These are phyloP conservation scores for Bellardia bayeri DNA, from an alignment of 2,888 invertebrate species.

Conservation along the genomic window DNA sequence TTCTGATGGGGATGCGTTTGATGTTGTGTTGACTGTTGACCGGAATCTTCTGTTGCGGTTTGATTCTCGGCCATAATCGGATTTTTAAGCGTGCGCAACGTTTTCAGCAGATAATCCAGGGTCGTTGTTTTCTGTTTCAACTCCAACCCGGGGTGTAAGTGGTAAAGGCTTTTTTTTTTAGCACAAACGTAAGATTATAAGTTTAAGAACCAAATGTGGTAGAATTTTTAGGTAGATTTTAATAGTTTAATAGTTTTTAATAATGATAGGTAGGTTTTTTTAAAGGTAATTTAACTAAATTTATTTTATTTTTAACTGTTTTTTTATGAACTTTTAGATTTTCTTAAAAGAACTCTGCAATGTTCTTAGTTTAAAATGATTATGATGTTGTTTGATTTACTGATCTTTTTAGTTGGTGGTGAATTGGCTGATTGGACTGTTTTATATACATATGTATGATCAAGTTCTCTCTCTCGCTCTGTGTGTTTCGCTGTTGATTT, in stretches of 20 bases:
- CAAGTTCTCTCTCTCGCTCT: slow-evolving; percentile 20
- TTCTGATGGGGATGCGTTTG: slow-evolving; percentile 76
- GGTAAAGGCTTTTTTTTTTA: too few species aligned
- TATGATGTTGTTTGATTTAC: slow-evolving; percentile 25
- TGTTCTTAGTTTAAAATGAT: slow-evolving; percentile 17
- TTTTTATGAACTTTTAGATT: neutral
- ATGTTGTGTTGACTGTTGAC: slow-evolving; percentile 82
- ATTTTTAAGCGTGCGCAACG: slow-evolving; percentile 82
- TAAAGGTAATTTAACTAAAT: neutral
- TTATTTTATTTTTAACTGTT: neutral
- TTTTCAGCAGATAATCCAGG: slow-evolving; percentile 83
- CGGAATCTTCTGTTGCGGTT: slow-evolving; percentile 84
- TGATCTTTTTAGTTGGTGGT: slow-evolving; percentile 1
- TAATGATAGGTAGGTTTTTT: too few species aligned
- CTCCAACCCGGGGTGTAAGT: slow-evolving; percentile 43
- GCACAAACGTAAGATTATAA: too few species aligned
- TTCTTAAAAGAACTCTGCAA: slow-evolving; percentile 21
- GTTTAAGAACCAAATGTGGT: too few species aligned
- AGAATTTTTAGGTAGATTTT: too few species aligned
- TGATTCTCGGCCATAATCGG: slow-evolving; percentile 84
- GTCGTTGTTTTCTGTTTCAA: slow-evolving; percentile 76
- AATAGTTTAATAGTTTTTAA: too few species aligned
- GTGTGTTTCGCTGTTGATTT: slow-evolving; percentile 3
- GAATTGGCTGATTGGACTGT: slow-evolving; percentile 6
- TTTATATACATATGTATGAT: slow-evolving; percentile 39